Percentiles rank a stretch among this genome's conserved stretches.
phyloP scores from a whole-genome alignment of 2,888 invertebrate species.

The Catocala fraxini region DNA sequence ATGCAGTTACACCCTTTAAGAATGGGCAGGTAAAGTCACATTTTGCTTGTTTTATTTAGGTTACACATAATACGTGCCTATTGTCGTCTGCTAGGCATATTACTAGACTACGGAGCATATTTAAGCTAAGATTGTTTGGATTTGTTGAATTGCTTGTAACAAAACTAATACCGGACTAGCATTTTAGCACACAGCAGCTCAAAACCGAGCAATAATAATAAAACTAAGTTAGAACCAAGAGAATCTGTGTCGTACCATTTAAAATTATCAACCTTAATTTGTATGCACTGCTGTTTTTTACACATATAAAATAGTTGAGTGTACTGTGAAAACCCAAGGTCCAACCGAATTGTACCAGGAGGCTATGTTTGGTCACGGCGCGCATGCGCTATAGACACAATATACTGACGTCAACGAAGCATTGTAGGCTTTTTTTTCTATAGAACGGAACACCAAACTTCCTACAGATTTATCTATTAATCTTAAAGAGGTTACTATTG shows the following conservation, averaged over 20 bases:
- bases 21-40: too few species aligned
- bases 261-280: conserved; percentile 35
- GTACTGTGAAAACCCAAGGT: conserved; percentile 81
- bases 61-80: too few species aligned
- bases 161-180: not conserved
- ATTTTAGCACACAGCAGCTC: not conserved
- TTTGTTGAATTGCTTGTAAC: not conserved
- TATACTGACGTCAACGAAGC: conserved; percentile 58
- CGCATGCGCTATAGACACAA: conserved; percentile 48
- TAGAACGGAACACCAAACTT: conserved; percentile 49
- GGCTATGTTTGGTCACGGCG: conserved; percentile 46
- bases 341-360: conserved; percentile 70
- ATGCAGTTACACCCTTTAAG: too few species aligned
- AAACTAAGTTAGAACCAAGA: not conserved
- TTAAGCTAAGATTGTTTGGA: too few species aligned
- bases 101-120: too few species aligned
- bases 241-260: conserved; percentile 14
- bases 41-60: too few species aligned
- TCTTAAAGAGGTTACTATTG: conserved; percentile 23
- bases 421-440: conserved; percentile 49
- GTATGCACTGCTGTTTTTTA: conserved; percentile 40
- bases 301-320: conserved; percentile 38
- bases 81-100: too few species aligned
- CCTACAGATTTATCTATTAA: conserved; percentile 41
- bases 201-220: not conserved